phyloP scores from a whole-genome alignment of 1,140 invertebrate genomes.

The Tetranychus cinnabarinus region DNA sequence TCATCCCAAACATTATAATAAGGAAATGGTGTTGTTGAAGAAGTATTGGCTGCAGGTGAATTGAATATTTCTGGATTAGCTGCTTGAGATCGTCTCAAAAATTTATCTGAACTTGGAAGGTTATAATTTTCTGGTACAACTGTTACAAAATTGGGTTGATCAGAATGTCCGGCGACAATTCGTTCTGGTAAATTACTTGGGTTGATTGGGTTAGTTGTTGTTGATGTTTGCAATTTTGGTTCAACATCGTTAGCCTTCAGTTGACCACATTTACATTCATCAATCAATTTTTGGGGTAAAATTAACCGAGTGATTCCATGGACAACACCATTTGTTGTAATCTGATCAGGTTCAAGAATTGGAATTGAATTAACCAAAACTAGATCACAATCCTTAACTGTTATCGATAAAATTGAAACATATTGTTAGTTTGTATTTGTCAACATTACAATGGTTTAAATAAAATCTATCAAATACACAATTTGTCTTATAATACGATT shows the following conservation, averaged over 20 bases:
- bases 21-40: neutral
- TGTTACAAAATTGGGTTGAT: neutral
- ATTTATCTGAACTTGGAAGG: neutral
- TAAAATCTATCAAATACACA: no score
- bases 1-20: neutral
- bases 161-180: neutral
- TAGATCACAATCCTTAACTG: slow-evolving; percentile 5
- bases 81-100: neutral
- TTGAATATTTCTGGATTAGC: neutral
- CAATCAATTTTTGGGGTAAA: slow-evolving; percentile 17
- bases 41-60: neutral
- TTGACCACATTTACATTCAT: slow-evolving; percentile 7
- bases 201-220: neutral
- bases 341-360: slow-evolving; percentile 12
- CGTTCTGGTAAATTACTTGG: neutral
- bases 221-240: neutral
- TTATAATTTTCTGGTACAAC: neutral
- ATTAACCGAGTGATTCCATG: slow-evolving; percentile 29
- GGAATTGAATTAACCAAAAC: slow-evolving; percentile 17
- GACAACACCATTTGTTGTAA: slow-evolving; percentile 25
- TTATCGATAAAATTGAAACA: no score
- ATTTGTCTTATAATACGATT: no score
- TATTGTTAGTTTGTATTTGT: no score
- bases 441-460: no score
- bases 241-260: neutral